Conservation (phyloP, 2,888 invertebrate genomes). For the Polymixis flavicincta region DNA sequence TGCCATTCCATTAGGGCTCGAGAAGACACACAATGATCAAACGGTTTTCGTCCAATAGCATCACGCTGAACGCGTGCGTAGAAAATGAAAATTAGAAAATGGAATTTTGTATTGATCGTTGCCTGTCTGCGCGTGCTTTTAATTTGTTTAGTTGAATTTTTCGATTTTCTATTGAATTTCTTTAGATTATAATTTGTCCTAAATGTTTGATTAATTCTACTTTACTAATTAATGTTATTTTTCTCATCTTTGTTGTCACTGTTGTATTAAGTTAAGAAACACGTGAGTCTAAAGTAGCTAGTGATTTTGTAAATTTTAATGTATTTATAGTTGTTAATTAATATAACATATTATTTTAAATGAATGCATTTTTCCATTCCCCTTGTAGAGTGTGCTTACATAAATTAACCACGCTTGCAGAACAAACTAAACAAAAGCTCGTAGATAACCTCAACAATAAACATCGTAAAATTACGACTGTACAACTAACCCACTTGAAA, state of each 20-base stretch:
- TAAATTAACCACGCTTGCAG: neutral
- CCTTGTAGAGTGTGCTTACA: neutral
- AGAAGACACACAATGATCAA: constrained; percentile 19
- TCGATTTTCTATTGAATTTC: constrained; percentile 37
- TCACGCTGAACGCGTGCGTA: neutral
- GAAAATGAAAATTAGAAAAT: neutral
- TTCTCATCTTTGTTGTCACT: constrained; percentile 62
- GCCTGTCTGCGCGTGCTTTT: constrained; percentile 34
- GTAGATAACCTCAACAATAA: neutral
- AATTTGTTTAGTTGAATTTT: constrained; percentile 59
- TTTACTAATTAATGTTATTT: constrained; percentile 45
- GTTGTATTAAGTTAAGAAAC: constrained; percentile 60
- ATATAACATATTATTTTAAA: constrained; percentile 53
- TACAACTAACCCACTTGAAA: neutral
- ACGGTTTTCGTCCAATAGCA: neutral
- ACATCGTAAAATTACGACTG: neutral
- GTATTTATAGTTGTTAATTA: constrained; percentile 56
- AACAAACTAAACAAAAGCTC: neutral
- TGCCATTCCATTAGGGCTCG: constrained; percentile 69
- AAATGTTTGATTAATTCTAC: constrained; percentile 39
- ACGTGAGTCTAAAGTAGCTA: constrained; percentile 80
- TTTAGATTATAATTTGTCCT: constrained; percentile 44
- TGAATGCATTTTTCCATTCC: constrained; percentile 2
- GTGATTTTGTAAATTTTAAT: constrained; percentile 72
- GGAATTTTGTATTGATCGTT: constrained; percentile 15